Evolutionary conservation across 2,888 invertebrate species (phyloP).

Genomic region (Odontothrips loti): DNA sequence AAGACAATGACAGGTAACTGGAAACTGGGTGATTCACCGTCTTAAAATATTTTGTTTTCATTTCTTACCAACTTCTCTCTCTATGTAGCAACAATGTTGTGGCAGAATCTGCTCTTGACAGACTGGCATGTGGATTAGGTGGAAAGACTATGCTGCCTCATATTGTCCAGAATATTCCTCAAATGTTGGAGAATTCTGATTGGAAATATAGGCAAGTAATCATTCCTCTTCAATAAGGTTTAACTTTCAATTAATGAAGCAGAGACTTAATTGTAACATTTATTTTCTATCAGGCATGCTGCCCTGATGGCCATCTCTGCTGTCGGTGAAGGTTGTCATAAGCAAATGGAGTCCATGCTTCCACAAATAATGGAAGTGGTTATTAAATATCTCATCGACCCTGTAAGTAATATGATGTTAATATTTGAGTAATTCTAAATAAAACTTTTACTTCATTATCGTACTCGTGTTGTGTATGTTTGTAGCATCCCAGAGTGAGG

Average conservation of each 20-base stretch:
- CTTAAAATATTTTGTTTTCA: background rate
- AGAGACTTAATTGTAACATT: background rate
- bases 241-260: background rate
- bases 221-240: background rate
- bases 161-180: slow-evolving; percentile 78
- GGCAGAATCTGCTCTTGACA: slow-evolving; percentile 93
- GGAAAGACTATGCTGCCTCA: slow-evolving; percentile 88
- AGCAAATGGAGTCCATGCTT: slow-evolving; percentile 95
- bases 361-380: slow-evolving; percentile 89
- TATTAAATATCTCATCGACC: slow-evolving; percentile 76
- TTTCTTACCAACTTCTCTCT: background rate
- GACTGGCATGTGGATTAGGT: slow-evolving; percentile 95
- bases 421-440: slow-evolving; percentile 30
- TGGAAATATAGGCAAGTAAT: slow-evolving; percentile 67
- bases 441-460: background rate
- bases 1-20: slow-evolving; percentile 75
- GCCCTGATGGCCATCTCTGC: slow-evolving; percentile 98
- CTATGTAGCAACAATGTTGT: slow-evolving; percentile 79
- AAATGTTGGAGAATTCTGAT: slow-evolving; percentile 76
- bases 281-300: slow-evolving; percentile 63
- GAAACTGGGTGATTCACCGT: background rate
- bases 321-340: slow-evolving; percentile 97
- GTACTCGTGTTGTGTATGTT: slow-evolving; percentile 15
- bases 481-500: slow-evolving; percentile 80
- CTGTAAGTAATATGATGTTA: slow-evolving; percentile 53